A percentile compares a stretch with the other conserved stretches of the same genome.
phyloP scores from a whole-genome alignment of 2,888 invertebrate species.

The Glyphotaelius pellucidus region DNA sequence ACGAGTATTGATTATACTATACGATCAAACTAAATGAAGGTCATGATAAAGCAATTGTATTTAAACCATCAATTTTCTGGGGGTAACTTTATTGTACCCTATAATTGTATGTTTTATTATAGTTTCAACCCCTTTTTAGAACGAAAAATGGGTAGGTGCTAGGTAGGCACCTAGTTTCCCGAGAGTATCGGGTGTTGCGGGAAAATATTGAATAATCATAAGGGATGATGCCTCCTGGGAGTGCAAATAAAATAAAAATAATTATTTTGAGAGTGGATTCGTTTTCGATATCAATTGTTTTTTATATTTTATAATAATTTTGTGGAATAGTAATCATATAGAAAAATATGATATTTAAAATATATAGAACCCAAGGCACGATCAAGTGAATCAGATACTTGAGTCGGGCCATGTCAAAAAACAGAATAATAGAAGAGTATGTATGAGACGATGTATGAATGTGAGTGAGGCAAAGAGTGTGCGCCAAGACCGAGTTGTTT shows the following conservation, averaged over 20 bases:
- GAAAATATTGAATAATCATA: conserved; percentile 4
- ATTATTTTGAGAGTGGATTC: neutral
- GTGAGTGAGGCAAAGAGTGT: too few relatives aligned
- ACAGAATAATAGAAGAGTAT: too few relatives aligned
- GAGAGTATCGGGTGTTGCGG: conserved; percentile 15
- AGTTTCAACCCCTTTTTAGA: neutral
- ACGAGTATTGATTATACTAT: neutral
- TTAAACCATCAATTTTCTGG: neutral
- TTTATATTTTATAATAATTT: neutral
- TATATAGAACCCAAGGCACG: too few relatives aligned
- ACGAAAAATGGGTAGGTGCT: neutral
- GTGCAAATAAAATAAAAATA: neutral
- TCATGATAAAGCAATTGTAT: neutral
- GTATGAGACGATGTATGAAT: too few relatives aligned
- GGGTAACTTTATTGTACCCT: neutral
- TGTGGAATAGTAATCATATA: too few relatives aligned
- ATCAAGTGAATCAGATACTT: too few relatives aligned
- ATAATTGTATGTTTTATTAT: neutral
- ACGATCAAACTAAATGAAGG: neutral
- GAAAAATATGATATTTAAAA: too few relatives aligned
- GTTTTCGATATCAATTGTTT: neutral
- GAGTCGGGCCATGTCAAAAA: too few relatives aligned
- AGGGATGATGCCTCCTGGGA: neutral
- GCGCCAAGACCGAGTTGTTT: too few relatives aligned
- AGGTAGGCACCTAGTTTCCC: neutral